Evolutionary conservation across 1,140 invertebrate genomes (phyloP), one percentile per base, ranked within the genome.

Genomic region (Hylyphantes graminicola): DNA sequence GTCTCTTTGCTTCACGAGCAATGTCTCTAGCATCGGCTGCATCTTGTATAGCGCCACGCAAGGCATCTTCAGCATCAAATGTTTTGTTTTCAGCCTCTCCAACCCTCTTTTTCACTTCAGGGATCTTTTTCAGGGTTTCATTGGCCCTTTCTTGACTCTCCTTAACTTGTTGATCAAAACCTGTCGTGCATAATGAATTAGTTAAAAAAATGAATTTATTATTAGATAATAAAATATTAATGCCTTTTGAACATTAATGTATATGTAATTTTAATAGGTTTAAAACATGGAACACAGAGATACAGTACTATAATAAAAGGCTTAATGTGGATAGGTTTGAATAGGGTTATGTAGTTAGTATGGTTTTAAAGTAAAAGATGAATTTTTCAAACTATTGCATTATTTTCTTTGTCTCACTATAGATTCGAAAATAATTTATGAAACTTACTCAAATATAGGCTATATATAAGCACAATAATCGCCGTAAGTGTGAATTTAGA

Each of bases 91-190:
- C 91, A 0, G 94, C 94, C 86, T 93, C 92, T 13, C 89, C 87
- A 63, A 95, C 94, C 61, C 93, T 90, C 55, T 89, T 86, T 86
- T 92, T 89, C 73, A 94, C 95, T 68, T 91, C 88, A 11, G 90
- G 88, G 17, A 94, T 92, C 70, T 91, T 90, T 77, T 90, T 87
- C 55, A 97, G 88, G 10, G 96, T 94, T 67, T 93, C 90, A 54
- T 94, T 90, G 0, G 96, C 95, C 84, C 92, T 92, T 11, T 91
- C 90, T 65, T 94, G 93, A 82, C 94, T 96, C 64, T 93, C 93
- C 86, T 95, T 92, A 2, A 98, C 96, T 90, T 96, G 93, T 63
- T 94, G 92, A 88, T 98, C 96, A 91, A 98, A 99, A 88, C 94
- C 96, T 94, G 87, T 19, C 15, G 35, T 13, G 17, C 13, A 65